Evolutionary conservation across 2,888 invertebrate species (phyloP).

Genomic region (Conchocele bisecta): DNA sequence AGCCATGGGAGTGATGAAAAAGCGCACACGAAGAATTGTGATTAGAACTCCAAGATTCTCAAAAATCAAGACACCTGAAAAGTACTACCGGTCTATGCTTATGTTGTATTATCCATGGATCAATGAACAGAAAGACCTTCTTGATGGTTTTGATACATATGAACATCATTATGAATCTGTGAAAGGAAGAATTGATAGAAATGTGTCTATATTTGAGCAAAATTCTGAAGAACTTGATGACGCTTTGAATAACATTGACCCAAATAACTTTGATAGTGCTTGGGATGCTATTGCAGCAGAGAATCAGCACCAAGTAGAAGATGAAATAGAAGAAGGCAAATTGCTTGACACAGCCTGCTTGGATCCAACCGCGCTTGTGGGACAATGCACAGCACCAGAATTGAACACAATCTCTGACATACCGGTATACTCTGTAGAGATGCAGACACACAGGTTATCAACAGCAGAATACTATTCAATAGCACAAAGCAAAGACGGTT

Average conservation of each 20-base stretch:
- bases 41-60: neutral
- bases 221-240: neutral
- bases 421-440: neutral
- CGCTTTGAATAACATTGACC: neutral
- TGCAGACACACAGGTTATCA: neutral
- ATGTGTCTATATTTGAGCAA: neutral
- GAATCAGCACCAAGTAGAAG: neutral
- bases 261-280: neutral
- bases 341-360: neutral
- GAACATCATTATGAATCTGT: neutral
- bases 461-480: neutral
- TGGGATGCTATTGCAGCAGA: neutral
- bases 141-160: neutral
- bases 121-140: constrained; percentile 10
- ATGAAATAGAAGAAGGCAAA: neutral
- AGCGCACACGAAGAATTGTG: neutral
- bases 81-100: neutral
- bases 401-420: neutral
- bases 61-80: neutral
- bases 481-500: neutral
- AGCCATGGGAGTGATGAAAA: neutral
- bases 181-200: neutral
- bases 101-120: neutral
- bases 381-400: neutral
- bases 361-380: neutral